phyloP scores from a whole-genome alignment of 2,113 vertebrate genomes.

The Phaethornis superciliosus region DNA sequence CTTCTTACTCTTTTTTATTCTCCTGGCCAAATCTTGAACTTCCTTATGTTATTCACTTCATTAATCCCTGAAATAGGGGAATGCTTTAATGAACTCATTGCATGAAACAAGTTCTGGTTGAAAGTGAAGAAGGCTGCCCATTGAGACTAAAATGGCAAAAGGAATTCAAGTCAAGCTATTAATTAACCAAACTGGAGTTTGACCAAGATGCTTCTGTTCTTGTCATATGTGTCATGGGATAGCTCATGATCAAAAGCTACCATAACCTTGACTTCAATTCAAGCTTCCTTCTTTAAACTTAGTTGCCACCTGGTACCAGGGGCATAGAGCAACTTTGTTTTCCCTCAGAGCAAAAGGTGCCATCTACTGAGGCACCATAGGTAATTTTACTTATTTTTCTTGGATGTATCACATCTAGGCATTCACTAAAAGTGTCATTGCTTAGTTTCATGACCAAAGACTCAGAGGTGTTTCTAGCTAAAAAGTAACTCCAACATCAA shows the following conservation, averaged over 20 bases:
- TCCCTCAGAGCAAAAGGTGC: background rate
- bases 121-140: background rate
- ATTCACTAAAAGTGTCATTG: background rate
- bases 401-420: background rate
- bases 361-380: background rate
- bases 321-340: background rate
- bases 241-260: conserved; percentile 7
- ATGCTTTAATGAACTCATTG: background rate
- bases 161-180: background rate
- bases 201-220: background rate
- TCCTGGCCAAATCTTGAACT: background rate
- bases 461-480: background rate
- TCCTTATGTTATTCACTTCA: background rate
- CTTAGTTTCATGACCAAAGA: background rate
- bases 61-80: background rate
- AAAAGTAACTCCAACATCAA: background rate
- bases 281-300: background rate
- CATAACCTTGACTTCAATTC: background rate
- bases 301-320: background rate
- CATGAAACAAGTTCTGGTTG: background rate
- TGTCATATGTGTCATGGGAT: background rate
- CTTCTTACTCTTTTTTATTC: background rate
- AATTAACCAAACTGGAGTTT: conserved; percentile 9
- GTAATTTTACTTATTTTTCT: background rate
- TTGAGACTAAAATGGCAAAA: background rate